phyloP scores from a whole-genome alignment of 2,113 vertebrate species.

The Peromyscus leucopus region DNA sequence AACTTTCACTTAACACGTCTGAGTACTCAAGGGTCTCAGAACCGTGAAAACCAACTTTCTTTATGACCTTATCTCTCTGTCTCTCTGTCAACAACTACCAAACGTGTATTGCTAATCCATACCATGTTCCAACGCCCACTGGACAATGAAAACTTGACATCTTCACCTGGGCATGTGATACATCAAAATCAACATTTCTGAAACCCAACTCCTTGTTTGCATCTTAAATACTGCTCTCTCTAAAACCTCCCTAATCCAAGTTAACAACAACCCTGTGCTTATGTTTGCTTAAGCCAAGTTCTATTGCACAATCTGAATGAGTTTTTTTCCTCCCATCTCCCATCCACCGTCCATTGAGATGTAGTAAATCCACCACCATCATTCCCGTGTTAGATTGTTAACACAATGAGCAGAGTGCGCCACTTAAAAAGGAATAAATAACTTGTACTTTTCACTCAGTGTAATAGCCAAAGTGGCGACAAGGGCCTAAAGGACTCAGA shows the following conservation, averaged over 20 bases:
- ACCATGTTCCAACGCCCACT: neutral
- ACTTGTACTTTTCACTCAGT: neutral
- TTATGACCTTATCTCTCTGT: neutral
- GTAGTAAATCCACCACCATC: neutral
- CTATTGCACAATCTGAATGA: neutral
- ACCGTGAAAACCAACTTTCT: neutral
- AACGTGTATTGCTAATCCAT: neutral
- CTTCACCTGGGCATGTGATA: neutral
- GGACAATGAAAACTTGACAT: neutral
- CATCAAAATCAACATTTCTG: neutral
- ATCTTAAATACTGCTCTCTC: neutral
- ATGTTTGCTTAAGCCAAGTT: neutral
- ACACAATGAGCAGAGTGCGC: neutral
- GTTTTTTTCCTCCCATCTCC: neutral
- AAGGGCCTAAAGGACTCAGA: neutral
- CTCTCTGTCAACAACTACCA: neutral
- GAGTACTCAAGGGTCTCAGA: neutral
- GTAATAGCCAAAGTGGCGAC: neutral
- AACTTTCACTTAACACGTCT: neutral
- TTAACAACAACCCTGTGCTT: neutral
- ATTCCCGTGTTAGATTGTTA: neutral
- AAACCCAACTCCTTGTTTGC: neutral
- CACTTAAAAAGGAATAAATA: neutral
- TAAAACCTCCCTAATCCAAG: neutral
- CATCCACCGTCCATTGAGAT: neutral